These are phyloP conservation scores for Alviniconcha marisindica DNA, from an alignment of 1,140 invertebrate genomes.

Conservation along the genomic window DNA sequence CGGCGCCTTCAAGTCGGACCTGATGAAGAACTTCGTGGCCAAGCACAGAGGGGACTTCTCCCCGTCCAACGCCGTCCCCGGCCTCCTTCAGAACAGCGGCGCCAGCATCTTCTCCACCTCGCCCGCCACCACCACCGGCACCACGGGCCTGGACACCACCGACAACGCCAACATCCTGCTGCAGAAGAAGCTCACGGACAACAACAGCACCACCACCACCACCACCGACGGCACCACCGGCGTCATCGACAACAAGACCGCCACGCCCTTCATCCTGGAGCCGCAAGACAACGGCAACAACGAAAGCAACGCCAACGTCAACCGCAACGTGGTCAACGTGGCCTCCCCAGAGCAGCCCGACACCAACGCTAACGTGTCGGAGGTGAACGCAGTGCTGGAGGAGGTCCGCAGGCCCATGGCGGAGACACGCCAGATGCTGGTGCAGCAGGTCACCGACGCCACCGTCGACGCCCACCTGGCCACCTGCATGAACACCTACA, in stretches of 20 bases:
- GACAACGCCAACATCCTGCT: slow-evolving; percentile 36
- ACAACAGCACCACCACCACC: neutral
- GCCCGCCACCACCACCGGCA: slow-evolving; percentile 22
- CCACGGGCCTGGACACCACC: slow-evolving; percentile 8
- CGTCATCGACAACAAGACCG: neutral
- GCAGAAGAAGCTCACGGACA: neutral
- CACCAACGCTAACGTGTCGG: slow-evolving; percentile 44
- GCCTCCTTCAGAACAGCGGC: neutral
- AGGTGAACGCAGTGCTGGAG: slow-evolving; percentile 54
- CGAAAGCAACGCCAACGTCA: neutral
- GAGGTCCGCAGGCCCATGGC: slow-evolving; percentile 86
- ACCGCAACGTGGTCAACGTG: neutral
- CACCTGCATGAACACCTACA: slow-evolving; percentile 96
- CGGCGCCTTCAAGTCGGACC: slow-evolving; percentile 37
- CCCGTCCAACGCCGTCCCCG: neutral
- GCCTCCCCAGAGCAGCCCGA: slow-evolving; percentile 12
- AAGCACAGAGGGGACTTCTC: neutral
- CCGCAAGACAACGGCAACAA: slow-evolving; percentile 12
- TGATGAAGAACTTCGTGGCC: slow-evolving; percentile 31
- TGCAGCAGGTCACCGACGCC: slow-evolving; percentile 78
- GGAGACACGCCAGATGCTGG: slow-evolving; percentile 79
- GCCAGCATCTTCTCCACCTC: neutral
- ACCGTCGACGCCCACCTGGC: slow-evolving; percentile 95
- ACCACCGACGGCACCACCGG: neutral
- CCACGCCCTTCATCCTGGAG: no score